Percentiles rank a stretch among this genome's conserved stretches.
These are phyloP conservation scores for Drosophila stalkeri DNA, from an alignment of 2,888 invertebrate species.

Conservation along the genomic window DNA sequence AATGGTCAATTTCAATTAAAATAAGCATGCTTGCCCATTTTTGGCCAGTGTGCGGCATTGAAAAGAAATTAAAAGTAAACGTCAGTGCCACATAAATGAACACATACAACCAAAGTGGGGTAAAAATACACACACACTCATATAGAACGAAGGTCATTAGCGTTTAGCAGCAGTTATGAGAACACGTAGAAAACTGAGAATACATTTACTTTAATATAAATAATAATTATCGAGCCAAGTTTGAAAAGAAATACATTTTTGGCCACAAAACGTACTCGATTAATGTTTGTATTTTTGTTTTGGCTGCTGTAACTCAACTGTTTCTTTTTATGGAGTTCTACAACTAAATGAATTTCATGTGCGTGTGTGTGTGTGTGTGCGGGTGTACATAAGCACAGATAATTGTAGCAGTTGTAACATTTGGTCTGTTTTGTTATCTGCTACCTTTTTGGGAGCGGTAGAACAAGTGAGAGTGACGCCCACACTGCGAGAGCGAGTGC, in stretches of 20 bases:
- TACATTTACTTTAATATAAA: slow-evolving; percentile 59
- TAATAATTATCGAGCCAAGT: slow-evolving; percentile 70
- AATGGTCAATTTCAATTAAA: slow-evolving; percentile 67
- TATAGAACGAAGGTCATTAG: slow-evolving; percentile 61
- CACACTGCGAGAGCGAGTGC: slow-evolving; percentile 33
- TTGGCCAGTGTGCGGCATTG: slow-evolving; percentile 76
- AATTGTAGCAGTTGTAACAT: slow-evolving; percentile 51
- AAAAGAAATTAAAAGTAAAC: slow-evolving; percentile 84
- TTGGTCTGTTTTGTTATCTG: slow-evolving; percentile 43
- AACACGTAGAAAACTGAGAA: slow-evolving; percentile 55
- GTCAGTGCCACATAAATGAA: slow-evolving; percentile 57
- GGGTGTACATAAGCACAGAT: slow-evolving; percentile 43
- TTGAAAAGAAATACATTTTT: slow-evolving; percentile 56
- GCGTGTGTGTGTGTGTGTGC: not conserved
- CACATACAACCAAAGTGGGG: slow-evolving; percentile 53
- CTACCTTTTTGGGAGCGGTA: slow-evolving; percentile 43
- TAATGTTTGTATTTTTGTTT: slow-evolving; percentile 4
- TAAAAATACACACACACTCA: slow-evolving; percentile 29
- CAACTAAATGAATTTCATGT: slow-evolving; percentile 19
- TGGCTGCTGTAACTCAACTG: slow-evolving; percentile 48
- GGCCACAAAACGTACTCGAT: slow-evolving; percentile 52
- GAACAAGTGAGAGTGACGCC: slow-evolving; percentile 9
- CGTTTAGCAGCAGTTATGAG: slow-evolving; percentile 44
- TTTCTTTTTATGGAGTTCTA: slow-evolving; percentile 55
- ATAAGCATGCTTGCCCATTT: slow-evolving; percentile 63